These are phyloP conservation scores for Muntiacus reevesi DNA, from an alignment of 2,113 vertebrate species.

Conservation along the genomic window DNA sequence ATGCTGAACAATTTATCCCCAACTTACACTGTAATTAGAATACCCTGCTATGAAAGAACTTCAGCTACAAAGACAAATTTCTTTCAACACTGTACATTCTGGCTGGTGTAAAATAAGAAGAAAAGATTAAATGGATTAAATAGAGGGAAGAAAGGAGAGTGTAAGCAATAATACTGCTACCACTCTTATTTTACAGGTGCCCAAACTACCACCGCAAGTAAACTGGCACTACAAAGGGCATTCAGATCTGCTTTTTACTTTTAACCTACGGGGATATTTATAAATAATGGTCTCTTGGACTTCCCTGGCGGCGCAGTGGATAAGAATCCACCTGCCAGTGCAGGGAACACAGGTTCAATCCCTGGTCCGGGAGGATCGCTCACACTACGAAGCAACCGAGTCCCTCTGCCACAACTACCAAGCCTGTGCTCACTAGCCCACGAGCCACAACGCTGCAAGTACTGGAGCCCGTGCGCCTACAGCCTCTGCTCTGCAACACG, in stretches of 20 bases:
- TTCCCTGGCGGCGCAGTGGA: neutral
- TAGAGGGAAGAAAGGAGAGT: neutral
- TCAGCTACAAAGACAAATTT: constrained; percentile 40
- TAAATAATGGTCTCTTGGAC: neutral
- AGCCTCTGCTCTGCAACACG: neutral
- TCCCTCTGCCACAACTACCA: neutral
- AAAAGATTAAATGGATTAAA: neutral
- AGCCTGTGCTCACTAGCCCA: neutral
- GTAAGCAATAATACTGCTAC: neutral
- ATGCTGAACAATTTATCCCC: constrained; percentile 21
- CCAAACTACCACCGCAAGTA: neutral
- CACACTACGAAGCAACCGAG: neutral
- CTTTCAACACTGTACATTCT: neutral
- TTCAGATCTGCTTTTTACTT: neutral
- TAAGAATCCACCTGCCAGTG: neutral
- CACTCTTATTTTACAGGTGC: neutral
- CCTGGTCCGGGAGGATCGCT: neutral
- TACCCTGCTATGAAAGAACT: neutral
- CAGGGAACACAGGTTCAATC: neutral
- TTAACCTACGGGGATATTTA: neutral
- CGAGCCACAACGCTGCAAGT: neutral
- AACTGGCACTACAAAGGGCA: neutral
- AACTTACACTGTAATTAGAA: constrained; percentile 42
- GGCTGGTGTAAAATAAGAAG: neutral
- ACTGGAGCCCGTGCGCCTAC: rapidly evolving